Percentiles rank a stretch among this genome's conserved stretches.
phyloP scores from a whole-genome alignment of 2,888 invertebrate species.

The Leucoptera coffeella region DNA sequence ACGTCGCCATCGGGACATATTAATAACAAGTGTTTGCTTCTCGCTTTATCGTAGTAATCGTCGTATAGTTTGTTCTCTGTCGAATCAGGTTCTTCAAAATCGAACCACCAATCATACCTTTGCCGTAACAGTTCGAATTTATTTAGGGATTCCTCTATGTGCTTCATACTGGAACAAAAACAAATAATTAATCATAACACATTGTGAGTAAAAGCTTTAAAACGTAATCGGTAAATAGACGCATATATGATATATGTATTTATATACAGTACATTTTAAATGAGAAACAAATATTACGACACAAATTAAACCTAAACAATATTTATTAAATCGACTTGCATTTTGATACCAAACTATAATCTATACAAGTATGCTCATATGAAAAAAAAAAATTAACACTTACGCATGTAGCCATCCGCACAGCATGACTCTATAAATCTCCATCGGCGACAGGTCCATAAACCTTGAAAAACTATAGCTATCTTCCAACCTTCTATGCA shows the following conservation, averaged over 20 bases:
- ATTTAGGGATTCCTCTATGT: slow-evolving; percentile 21
- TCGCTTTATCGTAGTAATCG: slow-evolving; percentile 17
- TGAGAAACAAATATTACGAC: too few relatives aligned
- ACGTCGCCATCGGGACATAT: slow-evolving; percentile 34
- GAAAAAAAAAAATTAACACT: slow-evolving; percentile 14
- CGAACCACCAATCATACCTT: slow-evolving; percentile 28
- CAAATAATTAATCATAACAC: too few relatives aligned
- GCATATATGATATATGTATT: too few relatives aligned
- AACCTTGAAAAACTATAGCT: slow-evolving; percentile 70
- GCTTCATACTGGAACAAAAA: slow-evolving; percentile 20
- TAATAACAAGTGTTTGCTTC: slow-evolving; percentile 23
- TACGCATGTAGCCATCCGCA: slow-evolving; percentile 71
- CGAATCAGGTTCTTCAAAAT: slow-evolving; percentile 3
- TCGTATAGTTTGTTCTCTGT: slow-evolving; percentile 12
- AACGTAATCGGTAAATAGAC: too few relatives aligned
- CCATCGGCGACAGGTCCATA: slow-evolving; percentile 66
- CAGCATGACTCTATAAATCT: slow-evolving; percentile 65
- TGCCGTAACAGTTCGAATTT: slow-evolving; percentile 30
- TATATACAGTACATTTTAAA: too few relatives aligned
- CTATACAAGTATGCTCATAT: background rate
- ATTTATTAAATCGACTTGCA: too few relatives aligned
- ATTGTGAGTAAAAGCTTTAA: too few relatives aligned
- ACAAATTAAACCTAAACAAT: too few relatives aligned
- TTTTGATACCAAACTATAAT: background rate
- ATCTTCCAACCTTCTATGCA: slow-evolving; percentile 44